Conservation (phyloP, 2,888 invertebrate genomes). For the Andrena fulva region DNA sequence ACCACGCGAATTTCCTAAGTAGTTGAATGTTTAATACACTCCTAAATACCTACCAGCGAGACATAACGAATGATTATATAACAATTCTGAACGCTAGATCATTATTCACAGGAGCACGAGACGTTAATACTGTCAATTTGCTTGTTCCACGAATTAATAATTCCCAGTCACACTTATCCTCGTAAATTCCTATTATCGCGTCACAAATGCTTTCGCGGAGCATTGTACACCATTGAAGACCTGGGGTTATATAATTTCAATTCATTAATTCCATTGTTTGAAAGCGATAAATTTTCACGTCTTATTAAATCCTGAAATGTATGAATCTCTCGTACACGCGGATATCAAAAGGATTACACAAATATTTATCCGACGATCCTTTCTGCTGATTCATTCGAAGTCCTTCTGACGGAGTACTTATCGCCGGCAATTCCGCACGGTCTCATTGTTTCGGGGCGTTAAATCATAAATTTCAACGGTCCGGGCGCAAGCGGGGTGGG, state of each 20-base stretch:
- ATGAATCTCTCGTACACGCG: neutral
- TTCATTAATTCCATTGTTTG: conserved; percentile 34
- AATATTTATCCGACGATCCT: neutral
- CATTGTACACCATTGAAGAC: conserved; percentile 4
- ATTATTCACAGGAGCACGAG: neutral
- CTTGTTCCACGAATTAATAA: neutral
- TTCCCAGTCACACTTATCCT: neutral
- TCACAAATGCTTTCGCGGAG: conserved; percentile 7
- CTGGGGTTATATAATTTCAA: neutral
- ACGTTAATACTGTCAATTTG: neutral
- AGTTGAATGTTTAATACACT: neutral
- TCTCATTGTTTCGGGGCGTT: neutral
- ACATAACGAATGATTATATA: neutral
- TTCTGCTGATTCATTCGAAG: neutral
- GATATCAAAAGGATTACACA: neutral
- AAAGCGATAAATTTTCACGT: conserved; percentile 3
- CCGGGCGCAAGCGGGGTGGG: neutral
- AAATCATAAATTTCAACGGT: neutral
- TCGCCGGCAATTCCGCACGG: neutral
- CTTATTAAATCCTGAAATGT: conserved; percentile 8
- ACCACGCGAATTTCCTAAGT: neutral
- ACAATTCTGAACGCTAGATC: neutral
- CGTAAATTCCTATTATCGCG: conserved; percentile 29
- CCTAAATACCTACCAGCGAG: neutral
- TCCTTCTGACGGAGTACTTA: neutral